phyloP scores from a whole-genome alignment of 2,113 vertebrate genomes.

The Notiomystis cincta region DNA sequence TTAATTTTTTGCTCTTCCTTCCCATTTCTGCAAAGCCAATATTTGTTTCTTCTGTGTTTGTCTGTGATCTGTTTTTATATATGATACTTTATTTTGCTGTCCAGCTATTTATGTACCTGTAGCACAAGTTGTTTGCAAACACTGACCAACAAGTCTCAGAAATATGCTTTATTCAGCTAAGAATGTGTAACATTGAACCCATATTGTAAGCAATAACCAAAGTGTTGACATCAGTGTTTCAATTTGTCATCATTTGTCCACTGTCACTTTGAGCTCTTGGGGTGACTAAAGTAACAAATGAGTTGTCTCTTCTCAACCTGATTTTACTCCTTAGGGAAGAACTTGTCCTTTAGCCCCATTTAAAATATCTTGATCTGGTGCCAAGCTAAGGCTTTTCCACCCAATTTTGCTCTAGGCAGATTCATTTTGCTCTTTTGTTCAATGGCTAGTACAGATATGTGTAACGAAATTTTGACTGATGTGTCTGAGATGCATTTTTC shows the following conservation, averaged over 20 bases:
- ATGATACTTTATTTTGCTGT: background rate
- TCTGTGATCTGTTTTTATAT: background rate
- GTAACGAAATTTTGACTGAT: background rate
- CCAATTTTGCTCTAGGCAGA: background rate
- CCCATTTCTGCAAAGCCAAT: background rate
- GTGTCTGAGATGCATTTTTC: background rate
- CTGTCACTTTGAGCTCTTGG: slow-evolving; percentile 18
- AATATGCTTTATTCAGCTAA: background rate
- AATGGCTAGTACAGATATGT: background rate
- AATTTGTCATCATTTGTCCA: slow-evolving; percentile 58
- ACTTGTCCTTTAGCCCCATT: slow-evolving; percentile 22
- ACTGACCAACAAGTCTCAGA: background rate
- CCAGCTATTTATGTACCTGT: background rate
- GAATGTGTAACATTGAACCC: background rate
- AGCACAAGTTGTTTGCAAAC: background rate
- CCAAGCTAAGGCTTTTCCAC: background rate
- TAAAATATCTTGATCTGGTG: background rate
- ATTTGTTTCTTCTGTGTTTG: background rate
- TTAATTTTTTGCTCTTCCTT: background rate
- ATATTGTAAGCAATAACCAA: background rate
- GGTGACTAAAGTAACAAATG: slow-evolving; percentile 46
- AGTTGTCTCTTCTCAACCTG: slow-evolving; percentile 10
- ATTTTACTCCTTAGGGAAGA: slow-evolving; percentile 23
- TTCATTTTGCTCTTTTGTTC: background rate
- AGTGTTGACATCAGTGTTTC: slow-evolving; percentile 8